Evolutionary conservation across 2,113 vertebrate genomes (phyloP).

Genomic region (Oceanodroma tethys): DNA sequence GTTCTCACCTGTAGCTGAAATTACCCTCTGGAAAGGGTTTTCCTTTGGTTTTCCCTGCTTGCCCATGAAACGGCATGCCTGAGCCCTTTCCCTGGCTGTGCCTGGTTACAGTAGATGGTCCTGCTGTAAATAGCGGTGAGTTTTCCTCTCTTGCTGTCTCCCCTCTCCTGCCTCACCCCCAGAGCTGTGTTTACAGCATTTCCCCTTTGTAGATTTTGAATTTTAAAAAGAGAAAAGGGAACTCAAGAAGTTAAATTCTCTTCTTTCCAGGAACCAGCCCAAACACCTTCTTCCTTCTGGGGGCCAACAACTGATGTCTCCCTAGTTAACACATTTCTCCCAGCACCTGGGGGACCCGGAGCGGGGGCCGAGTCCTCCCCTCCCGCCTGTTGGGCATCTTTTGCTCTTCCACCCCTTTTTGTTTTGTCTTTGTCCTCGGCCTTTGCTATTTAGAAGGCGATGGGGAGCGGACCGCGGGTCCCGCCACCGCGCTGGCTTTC

Average conservation of each 20-base stretch:
- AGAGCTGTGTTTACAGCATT: background rate
- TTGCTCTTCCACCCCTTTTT: background rate
- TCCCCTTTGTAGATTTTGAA: background rate
- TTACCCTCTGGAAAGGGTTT: background rate
- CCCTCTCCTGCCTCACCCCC: background rate
- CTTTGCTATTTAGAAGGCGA: background rate
- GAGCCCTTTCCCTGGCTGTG: background rate
- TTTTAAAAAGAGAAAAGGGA: background rate
- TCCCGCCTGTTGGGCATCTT: background rate
- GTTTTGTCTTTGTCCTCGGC: background rate
- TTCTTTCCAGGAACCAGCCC: background rate
- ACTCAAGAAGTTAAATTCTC: background rate
- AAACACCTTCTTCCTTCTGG: background rate
- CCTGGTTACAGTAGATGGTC: background rate
- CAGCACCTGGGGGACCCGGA: background rate
- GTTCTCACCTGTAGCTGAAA: background rate
- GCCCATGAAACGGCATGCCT: background rate
- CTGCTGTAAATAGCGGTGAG: background rate
- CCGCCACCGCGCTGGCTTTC: fast-evolving
- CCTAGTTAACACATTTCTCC: background rate
- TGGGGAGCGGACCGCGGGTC: background rate
- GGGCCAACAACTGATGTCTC: background rate
- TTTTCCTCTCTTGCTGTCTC: background rate
- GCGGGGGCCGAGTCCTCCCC: no score
- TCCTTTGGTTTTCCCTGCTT: background rate